Conservation (phyloP, 2,888 invertebrate species). For the Byasa hedistus region DNA sequence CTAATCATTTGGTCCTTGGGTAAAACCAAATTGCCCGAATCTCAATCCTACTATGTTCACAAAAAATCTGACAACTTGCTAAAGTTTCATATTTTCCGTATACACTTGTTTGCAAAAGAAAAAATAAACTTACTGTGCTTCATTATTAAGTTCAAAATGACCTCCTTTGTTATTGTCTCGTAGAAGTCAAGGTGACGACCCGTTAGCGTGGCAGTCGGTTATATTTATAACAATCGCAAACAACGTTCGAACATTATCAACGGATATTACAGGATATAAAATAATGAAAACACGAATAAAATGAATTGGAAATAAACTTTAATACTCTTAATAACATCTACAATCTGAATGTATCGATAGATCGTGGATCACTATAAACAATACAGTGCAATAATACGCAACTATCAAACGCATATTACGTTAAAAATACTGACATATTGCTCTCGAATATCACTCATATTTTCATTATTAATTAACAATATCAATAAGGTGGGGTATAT, state of each 20-base stretch:
- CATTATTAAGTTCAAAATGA: no score
- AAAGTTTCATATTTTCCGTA: no score
- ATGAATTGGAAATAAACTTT: conserved; percentile 73
- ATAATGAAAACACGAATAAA: conserved; percentile 46
- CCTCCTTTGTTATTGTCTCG: no score
- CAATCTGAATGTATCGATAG: conserved; percentile 54
- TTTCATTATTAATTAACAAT: conserved; percentile 35
- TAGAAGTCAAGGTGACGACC: no score
- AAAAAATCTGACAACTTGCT: no score
- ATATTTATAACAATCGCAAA: no score
- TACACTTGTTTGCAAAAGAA: no score
- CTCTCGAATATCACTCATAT: conserved; percentile 57
- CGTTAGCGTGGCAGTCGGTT: no score
- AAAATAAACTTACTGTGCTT: no score
- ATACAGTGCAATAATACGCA: conserved; percentile 40
- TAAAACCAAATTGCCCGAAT: no score
- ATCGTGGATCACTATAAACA: conserved; percentile 43
- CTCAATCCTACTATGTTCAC: no score
- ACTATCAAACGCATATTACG: conserved; percentile 28
- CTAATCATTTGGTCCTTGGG: no score
- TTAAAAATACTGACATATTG: conserved; percentile 64
- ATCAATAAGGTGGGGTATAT: neutral
- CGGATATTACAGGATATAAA: neutral
- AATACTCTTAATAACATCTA: conserved; percentile 70
- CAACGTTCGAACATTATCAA: neutral